These are phyloP conservation scores for Xanthia togata DNA, from an alignment of 2,888 invertebrate species.

Conservation along the genomic window DNA sequence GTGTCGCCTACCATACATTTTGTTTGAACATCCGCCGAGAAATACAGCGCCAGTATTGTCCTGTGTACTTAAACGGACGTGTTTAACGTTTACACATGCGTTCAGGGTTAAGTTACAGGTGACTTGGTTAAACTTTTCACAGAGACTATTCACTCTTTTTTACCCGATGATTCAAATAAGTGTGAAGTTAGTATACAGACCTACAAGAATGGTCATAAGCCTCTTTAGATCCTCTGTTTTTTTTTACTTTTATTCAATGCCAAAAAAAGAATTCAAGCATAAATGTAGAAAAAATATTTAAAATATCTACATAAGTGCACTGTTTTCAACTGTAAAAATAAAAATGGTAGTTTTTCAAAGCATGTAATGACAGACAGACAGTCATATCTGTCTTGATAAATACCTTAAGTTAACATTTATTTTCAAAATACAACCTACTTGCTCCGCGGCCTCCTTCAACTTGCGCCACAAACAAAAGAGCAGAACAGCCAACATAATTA, in stretches of 20 bases:
- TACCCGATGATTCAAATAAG: not conserved
- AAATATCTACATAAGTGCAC: too few relatives aligned
- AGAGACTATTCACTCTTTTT: not conserved
- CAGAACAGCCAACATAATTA: constrained; percentile 82
- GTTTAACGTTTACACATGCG: constrained; percentile 74
- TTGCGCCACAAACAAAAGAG: constrained; percentile 68
- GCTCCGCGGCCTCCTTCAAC: constrained; percentile 36
- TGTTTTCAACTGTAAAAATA: not conserved
- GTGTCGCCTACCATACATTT: constrained; percentile 78
- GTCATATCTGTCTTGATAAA: not conserved
- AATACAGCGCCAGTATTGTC: constrained; percentile 73
- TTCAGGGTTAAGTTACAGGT: constrained; percentile 57
- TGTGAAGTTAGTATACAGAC: not conserved
- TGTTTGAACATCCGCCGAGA: constrained; percentile 78
- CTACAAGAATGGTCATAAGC: not conserved
- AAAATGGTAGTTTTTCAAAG: not conserved
- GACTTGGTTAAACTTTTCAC: not conserved
- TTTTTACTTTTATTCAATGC: not conserved
- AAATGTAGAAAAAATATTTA: too few relatives aligned
- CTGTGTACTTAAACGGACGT: constrained; percentile 76
- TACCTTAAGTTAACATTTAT: not conserved
- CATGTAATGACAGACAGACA: not conserved
- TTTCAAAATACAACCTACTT: not conserved
- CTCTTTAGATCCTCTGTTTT: not conserved
- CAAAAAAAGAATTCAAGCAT: too few relatives aligned